Evolutionary conservation across 2,113 vertebrate genomes (phyloP).

Genomic region (Opisthocomus hoazin): DNA sequence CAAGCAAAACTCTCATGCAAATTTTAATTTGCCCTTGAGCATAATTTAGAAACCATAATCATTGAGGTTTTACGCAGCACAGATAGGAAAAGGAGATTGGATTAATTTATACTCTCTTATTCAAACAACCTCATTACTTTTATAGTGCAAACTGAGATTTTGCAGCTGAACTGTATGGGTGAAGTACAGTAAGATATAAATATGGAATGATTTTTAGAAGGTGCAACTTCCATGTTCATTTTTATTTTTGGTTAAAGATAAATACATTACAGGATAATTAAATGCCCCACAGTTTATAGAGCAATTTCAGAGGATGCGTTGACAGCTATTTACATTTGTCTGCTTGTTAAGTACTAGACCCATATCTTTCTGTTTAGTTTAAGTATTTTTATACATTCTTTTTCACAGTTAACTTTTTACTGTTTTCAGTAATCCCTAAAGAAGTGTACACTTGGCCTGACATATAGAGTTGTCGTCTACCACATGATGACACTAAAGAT

Average conservation of each 20-base stretch:
- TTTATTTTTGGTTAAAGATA: conserved; percentile 64
- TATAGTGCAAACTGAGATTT: conserved; percentile 88
- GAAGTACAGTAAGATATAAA: conserved; percentile 73
- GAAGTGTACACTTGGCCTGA: conserved; percentile 92
- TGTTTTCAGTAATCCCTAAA: conserved; percentile 84
- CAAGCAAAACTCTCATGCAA: conserved; percentile 95
- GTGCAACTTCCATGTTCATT: conserved; percentile 51
- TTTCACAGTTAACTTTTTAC: conserved; percentile 77
- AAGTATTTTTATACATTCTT: conserved; percentile 70
- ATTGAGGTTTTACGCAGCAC: conserved; percentile 93
- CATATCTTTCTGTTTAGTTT: conserved; percentile 61
- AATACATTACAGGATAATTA: conserved; percentile 64
- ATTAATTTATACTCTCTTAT: conserved; percentile 96
- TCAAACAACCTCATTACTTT: conserved; percentile 98
- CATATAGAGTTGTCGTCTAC: conserved; percentile 93
- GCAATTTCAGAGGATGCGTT: conserved; percentile 43
- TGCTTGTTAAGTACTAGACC: conserved; percentile 47
- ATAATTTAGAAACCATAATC: conserved; percentile 99
- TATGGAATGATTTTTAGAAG: conserved; percentile 65
- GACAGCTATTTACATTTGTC: conserved; percentile 66
- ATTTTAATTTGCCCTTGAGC: conserved; percentile 99
- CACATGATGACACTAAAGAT: conserved; percentile 98
- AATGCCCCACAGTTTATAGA: conserved; percentile 50
- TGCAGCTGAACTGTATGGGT: conserved; percentile 83
- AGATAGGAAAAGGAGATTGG: conserved; percentile 88